Evolutionary conservation across 2,797 vertebrate genomes (phyloP).

Genomic region (Darevskia mixta): DNA sequence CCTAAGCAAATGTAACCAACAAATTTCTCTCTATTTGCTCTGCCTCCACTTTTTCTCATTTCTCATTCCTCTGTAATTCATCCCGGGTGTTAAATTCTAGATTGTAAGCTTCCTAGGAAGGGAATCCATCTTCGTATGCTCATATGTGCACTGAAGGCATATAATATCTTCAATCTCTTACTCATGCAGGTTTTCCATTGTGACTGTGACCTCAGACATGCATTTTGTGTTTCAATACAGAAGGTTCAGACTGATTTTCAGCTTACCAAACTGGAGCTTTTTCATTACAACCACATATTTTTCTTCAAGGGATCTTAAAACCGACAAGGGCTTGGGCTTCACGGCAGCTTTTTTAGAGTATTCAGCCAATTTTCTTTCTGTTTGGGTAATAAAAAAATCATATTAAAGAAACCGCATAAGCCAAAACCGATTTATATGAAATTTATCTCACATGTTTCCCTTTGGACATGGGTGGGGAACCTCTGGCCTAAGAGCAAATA

Average conservation of each 20-base stretch:
- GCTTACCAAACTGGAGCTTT: constrained; percentile 98
- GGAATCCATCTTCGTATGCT: neutral
- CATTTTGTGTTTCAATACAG: neutral
- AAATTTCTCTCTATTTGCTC: neutral
- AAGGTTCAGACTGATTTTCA: constrained; percentile 37
- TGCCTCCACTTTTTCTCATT: too few relatives aligned
- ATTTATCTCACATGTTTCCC: neutral
- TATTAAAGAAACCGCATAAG: neutral
- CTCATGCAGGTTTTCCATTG: neutral
- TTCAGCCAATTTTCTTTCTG: constrained; percentile 96
- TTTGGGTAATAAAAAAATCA: constrained; percentile 31
- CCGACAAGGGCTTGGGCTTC: constrained; percentile 91
- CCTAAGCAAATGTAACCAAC: neutral
- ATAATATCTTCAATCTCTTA: neutral
- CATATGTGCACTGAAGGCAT: neutral
- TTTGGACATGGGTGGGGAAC: too few relatives aligned
- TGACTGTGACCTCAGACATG: neutral
- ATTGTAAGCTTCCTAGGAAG: neutral
- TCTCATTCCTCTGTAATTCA: neutral
- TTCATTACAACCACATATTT: constrained; percentile 97
- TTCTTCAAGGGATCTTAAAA: constrained; percentile 95
- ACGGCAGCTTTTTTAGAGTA: constrained; percentile 88
- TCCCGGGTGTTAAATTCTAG: neutral
- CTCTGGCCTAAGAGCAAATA: too few relatives aligned
- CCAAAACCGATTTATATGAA: neutral